Evolutionary conservation across 2,888 invertebrate genomes (phyloP).

Genomic region (Liodrosophila aerea): DNA sequence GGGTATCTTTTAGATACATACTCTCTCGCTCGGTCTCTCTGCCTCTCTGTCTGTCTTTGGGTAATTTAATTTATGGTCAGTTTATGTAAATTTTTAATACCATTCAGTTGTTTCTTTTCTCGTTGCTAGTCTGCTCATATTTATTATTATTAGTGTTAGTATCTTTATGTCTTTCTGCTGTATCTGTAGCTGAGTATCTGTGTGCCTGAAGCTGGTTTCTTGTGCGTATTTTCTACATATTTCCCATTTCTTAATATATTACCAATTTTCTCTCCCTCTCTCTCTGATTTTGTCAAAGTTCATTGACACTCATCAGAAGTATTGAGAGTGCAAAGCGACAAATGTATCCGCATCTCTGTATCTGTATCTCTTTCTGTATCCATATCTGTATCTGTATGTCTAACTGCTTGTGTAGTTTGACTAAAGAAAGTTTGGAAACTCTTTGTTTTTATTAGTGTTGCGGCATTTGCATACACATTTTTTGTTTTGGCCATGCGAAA

Average conservation of each 20-base stretch:
- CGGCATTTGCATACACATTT: constrained; percentile 59
- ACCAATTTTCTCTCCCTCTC: constrained; percentile 45
- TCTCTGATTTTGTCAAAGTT: constrained; percentile 33
- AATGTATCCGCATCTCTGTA: constrained; percentile 31
- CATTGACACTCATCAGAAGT: constrained; percentile 60
- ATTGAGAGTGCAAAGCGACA: constrained; percentile 26
- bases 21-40: background rate
- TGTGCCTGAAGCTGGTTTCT: constrained; percentile 27
- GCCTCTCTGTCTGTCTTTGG: constrained; percentile 31
- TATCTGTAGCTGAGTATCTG: constrained; percentile 26
- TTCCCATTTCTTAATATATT: constrained; percentile 63
- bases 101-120: constrained; percentile 38
- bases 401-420: constrained; percentile 25
- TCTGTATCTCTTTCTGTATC: constrained; percentile 22
- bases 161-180: constrained; percentile 29
- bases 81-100: constrained; percentile 74
- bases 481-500: constrained; percentile 56
- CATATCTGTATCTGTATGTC: constrained; percentile 16
- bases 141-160: constrained; percentile 33
- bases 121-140: constrained; percentile 34
- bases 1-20: constrained; percentile 47
- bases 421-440: constrained; percentile 64
- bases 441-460: constrained; percentile 28
- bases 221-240: constrained; percentile 31
- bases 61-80: constrained; percentile 72